phyloP scores from a whole-genome alignment of 2,113 vertebrate genomes.

The Isurus oxyrinchus region DNA sequence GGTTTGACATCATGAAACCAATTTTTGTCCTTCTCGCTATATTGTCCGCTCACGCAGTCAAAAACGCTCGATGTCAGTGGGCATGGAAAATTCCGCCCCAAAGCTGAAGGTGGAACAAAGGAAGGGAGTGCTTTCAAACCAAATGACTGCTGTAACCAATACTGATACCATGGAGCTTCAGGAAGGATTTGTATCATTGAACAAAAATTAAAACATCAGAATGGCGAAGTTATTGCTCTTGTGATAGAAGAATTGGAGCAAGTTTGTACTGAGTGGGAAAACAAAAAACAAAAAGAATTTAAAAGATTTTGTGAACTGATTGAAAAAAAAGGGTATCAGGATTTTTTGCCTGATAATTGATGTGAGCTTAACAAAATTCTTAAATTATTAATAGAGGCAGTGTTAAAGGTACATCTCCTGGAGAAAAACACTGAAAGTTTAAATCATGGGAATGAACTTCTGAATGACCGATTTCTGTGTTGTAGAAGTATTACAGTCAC shows the following conservation, averaged over 20 bases:
- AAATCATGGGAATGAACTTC: background rate
- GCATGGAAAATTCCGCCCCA: background rate
- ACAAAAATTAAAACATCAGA: background rate
- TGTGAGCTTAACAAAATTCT: background rate
- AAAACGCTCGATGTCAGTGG: no score
- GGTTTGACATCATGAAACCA: no score
- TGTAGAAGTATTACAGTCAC: background rate
- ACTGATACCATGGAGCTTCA: background rate
- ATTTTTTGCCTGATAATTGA: background rate
- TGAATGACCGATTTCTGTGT: no score
- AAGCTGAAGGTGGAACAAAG: background rate
- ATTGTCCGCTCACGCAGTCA: no score
- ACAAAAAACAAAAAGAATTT: background rate
- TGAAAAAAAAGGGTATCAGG: background rate
- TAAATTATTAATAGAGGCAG: background rate
- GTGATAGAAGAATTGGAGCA: background rate
- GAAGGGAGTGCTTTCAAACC: background rate
- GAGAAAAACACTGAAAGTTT: background rate
- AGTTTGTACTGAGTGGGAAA: background rate
- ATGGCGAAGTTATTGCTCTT: background rate
- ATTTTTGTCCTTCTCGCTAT: no score
- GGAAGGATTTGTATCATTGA: background rate
- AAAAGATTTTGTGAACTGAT: background rate
- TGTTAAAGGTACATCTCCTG: background rate
- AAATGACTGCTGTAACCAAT: background rate